Base-by-base conservation (phyloP, 2,888 invertebrate species). In the Sarcophaga caerulescens region DNA sequence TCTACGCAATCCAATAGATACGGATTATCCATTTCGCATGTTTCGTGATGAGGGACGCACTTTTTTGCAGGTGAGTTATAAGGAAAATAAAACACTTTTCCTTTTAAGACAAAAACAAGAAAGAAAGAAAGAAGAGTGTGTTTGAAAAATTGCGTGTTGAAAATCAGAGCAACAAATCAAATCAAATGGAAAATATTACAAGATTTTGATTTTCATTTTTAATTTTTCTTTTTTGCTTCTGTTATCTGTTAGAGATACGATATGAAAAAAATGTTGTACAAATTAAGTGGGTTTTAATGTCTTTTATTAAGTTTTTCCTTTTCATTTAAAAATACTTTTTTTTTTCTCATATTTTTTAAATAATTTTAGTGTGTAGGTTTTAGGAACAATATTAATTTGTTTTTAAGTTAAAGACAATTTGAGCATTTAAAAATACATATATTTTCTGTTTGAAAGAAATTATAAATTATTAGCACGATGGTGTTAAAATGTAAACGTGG, bases 21-120 rank as follows among this genome's bases (percentile, higher is more conserved):
- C 95, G 0, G 97, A 96, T 90, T 96, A 96, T 86, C 97, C 97
- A n/a, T 97, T 97, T 89, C 95, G 96, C 89, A 94, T 97, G 87
- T 97, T 96, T 90, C 95, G 96, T 69, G 97, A 97, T 93, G 96
- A 97, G 92, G 96, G 96, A 65, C 94, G 96, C 90, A 97, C 97
- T 62, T 97, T 96, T 93, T 93, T 97, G 84, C 96, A 97, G 94
- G 97, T 97, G 94, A 92, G 59, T 19, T n/a, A n/a, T 25, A 25
- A 2, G 12, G 14, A 19, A 70, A 57, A 23, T 21, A 17, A 23
- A 25, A 44, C 21, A 66, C 44, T 84, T 73, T 47, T 84, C 65
- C 60, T 71, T 12, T 35, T 35, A 70, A 52, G 0, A 52, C 3
- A 23, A 70, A 66, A 19, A 17, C 25, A 66, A 69, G 12, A 45